Percentiles rank a stretch among this genome's conserved stretches.
These are phyloP conservation scores for Aporophyla nigra DNA, from an alignment of 2,888 invertebrate species.

Conservation along the genomic window DNA sequence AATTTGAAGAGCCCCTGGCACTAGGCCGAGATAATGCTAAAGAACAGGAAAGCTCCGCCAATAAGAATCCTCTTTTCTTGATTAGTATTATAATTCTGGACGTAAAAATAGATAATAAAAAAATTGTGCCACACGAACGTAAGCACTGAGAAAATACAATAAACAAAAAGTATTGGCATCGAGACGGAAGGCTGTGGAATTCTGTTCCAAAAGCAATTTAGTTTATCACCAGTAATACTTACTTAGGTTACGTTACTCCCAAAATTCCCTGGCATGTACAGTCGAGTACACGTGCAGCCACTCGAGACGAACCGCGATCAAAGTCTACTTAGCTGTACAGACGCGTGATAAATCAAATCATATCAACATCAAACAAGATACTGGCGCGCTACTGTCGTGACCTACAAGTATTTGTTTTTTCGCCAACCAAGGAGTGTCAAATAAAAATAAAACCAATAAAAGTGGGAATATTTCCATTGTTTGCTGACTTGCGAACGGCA, in stretches of 20 bases:
- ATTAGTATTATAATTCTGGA: not conserved
- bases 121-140: no score
- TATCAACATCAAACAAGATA: conserved; percentile 61
- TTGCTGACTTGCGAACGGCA: conserved; percentile 53
- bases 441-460: conserved; percentile 57
- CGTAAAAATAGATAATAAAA: conserved; percentile 2
- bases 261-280: conserved; percentile 6
- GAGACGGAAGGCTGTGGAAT: conserved; percentile 1
- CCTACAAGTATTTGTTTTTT: conserved; percentile 56
- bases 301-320: conserved; percentile 35
- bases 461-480: conserved; percentile 61
- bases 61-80: not conserved
- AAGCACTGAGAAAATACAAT: no score
- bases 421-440: conserved; percentile 47
- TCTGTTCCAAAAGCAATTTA: conserved; percentile 23
- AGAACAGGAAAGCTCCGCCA: conserved; percentile 9
- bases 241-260: conserved; percentile 1
- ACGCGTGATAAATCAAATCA: conserved; percentile 59
- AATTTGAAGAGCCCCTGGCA: conserved; percentile 11
- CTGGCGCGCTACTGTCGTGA: conserved; percentile 37
- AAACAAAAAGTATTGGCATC: not conserved
- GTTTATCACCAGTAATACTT: conserved; percentile 11
- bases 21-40: conserved; percentile 2
- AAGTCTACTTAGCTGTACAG: conserved; percentile 37
- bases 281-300: conserved; percentile 19